Evolutionary conservation across 2,797 vertebrate genomes (phyloP).

Genomic region (Tapera naevia): DNA sequence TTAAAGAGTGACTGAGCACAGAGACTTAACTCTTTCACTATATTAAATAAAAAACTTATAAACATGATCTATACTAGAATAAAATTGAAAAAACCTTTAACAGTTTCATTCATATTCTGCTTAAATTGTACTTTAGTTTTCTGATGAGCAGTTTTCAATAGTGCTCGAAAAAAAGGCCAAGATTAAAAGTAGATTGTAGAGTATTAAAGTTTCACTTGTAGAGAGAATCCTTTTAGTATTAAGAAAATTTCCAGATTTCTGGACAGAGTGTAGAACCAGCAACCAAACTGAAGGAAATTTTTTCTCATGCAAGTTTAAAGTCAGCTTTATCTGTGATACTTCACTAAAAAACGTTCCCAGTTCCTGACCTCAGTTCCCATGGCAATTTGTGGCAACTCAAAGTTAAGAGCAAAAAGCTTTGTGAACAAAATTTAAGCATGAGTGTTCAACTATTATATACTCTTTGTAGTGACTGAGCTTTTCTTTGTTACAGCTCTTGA

Average conservation of each 20-base stretch:
- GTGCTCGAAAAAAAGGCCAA: background rate
- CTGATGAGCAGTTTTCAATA: background rate
- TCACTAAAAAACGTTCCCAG: background rate
- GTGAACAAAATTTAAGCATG: background rate
- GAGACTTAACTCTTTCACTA: background rate
- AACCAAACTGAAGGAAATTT: background rate
- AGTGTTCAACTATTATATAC: background rate
- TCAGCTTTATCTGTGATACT: background rate
- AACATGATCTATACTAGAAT: background rate
- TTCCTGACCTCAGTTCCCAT: background rate
- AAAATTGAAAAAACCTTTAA: background rate
- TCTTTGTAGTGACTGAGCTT: background rate
- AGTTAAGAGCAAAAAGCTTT: background rate
- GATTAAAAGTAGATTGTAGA: background rate
- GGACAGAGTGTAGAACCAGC: background rate
- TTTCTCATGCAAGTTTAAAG: background rate
- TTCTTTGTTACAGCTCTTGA: background rate
- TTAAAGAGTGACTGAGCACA: background rate
- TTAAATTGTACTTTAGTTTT: background rate
- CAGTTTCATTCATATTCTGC: background rate
- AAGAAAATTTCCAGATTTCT: background rate
- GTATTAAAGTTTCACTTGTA: background rate
- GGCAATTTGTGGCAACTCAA: background rate
- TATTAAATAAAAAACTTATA: background rate
- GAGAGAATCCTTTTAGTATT: background rate